Evolutionary conservation across 1,140 invertebrate genomes (phyloP), one percentile per base, ranked within the genome.

Genomic region (Trichonephila clavata): DNA sequence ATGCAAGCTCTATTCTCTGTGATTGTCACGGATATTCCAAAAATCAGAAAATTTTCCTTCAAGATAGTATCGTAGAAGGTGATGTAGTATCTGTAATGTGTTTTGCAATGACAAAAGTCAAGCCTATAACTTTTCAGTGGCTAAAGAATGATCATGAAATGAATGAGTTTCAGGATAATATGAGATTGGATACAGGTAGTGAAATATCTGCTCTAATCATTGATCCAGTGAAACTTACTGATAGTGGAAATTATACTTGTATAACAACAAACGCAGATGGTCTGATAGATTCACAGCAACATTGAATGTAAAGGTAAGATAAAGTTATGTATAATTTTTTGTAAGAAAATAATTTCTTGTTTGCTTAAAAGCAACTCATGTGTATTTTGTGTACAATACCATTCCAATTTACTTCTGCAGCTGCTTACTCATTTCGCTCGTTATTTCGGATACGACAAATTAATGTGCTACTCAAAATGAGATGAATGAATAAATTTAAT

Each of bases 191-290:
- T 13, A 61, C 77, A 5, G 89, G 65, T 1, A 91, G 50, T 83
- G 77, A 91, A 63, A 50, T 91, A 43, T 93, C 91, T n/a, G 59
- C 24, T 10, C 18, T 93, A 7, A 93, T 93, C 0, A n/a, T 93
- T 24, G 91, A 93, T 61, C 91, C 91, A 96, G 91, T 94, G 13
- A 86, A 80, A 21, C 10, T 59, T 27, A 65, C 94, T 27, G 95
- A 96, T 43, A 95, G 95, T 24, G 97, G 97, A 93, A 97, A 97
- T 95, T 97, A 97, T 95, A 97, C 97, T 57, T 97, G 97, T 95
- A 96, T 96, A 94, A 96, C 97, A 10, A 94, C 93, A 61, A 97
- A 96, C 95, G 61, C 94, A 21, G 96, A 96, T 57, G 96, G 96
- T 39, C 86, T 63, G 93, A 93, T 59, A 90, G n/a, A 16, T 94